Evolutionary conservation across 2,888 invertebrate species (phyloP), one percentile per base, ranked within the genome.

Genomic region (Anagyrus pseudococci): DNA sequence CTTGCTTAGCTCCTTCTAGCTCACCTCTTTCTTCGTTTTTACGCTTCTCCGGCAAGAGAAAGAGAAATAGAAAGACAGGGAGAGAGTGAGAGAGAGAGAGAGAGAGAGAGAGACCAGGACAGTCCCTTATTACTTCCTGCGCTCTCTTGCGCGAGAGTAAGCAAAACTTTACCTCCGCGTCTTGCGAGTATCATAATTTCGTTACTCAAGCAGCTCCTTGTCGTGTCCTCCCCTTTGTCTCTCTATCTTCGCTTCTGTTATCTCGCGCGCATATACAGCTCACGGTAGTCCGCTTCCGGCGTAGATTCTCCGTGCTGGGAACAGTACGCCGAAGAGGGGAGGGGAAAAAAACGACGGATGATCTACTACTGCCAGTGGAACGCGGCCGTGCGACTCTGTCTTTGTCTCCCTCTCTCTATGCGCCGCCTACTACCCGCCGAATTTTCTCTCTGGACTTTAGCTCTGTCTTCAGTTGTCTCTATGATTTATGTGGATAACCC

Each of bases 141-240:
- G 20, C 47, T 29, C 26, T 50, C 50, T 44, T 55, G 10, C 17
- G 26, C 22, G 19, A 62, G 57, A 57, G 62, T 62, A 56, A 49
- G 20, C 23, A 23, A 7, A 47, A 22, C n/a, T 47, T 47, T 17
- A 29, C 57, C 20, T 23, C 46, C 25, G 37, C 43, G 26, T 54
- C 49, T 58, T 54, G 50, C 55, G 58, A 54, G 54, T 55, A 64
- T 55, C 63, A 59, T 64, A 58, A 64, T 64, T 64, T 54, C 59
- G 63, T 64, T 64, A 59, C 46, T 64, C 59, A 55, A 25, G 63
- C 54, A 50, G 15, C 23, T 19, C 23, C 33, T 2, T 2, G 13
- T 37, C 33, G 8, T 2, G 13, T 37, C 8, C 33, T 8, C 33
- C 33, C 15, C 15, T 37, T 13, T 8, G 33, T 37, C 13, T 37